phyloP scores from a whole-genome alignment of 1,140 invertebrate genomes.

The Cherax destructor region DNA sequence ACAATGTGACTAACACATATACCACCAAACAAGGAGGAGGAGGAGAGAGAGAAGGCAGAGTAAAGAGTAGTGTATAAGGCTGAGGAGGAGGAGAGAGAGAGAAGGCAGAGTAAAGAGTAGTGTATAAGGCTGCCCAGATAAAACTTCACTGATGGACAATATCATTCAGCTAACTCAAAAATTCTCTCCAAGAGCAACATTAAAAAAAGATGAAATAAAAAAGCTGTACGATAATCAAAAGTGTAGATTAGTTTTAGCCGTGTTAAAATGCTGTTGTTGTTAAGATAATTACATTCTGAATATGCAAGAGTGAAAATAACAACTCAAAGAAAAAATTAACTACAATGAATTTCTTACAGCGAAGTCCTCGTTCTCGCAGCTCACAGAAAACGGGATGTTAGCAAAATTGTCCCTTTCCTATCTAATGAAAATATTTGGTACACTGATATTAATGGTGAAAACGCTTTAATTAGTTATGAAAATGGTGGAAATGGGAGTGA shows the following conservation, averaged over 20 bases:
- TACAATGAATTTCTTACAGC: not conserved
- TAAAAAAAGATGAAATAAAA: not conserved
- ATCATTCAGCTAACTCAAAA: not conserved
- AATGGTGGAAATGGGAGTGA: too few species aligned
- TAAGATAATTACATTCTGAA: conserved; percentile 18
- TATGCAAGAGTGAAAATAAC: not conserved
- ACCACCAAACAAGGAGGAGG: too few species aligned
- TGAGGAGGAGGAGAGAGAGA: too few species aligned
- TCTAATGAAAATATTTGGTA: too few species aligned
- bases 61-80: not conserved
- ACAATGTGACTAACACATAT: too few species aligned
- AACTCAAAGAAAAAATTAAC: not conserved
- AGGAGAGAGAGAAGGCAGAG: too few species aligned
- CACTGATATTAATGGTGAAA: too few species aligned
- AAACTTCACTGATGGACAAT: not conserved
- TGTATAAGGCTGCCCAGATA: not conserved
- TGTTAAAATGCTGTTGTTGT: not conserved
- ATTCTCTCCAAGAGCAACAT: not conserved
- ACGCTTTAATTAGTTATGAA: too few species aligned
- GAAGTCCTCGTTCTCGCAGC: not conserved
- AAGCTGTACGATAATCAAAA: not conserved
- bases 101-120: not conserved
- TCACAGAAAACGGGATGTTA: too few species aligned
- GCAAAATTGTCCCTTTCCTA: too few species aligned
- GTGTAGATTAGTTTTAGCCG: conserved; percentile 8